Evolutionary conservation across 64 coral and sea anemone species (phyloP).

Genomic region (Hydrozoanthus tunicans): DNA sequence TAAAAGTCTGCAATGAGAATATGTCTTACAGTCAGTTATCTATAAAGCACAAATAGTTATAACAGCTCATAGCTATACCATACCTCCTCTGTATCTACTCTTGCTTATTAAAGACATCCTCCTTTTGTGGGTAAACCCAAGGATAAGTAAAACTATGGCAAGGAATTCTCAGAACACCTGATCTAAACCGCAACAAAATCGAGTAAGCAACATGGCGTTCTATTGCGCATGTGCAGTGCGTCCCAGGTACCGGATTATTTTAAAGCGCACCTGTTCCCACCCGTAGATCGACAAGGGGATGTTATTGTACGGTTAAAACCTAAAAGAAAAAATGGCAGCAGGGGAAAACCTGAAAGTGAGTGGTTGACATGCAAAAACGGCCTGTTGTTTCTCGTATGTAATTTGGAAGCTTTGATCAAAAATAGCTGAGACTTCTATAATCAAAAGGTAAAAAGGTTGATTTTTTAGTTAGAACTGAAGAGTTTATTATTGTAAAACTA

Average conservation of each 20-base stretch:
- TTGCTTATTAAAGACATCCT: constrained; percentile 18
- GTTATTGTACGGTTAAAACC: too few species aligned
- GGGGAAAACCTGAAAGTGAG: too few species aligned
- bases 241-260: not conserved
- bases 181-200: not conserved
- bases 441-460: too few species aligned
- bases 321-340: too few species aligned
- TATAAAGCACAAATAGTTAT: not conserved
- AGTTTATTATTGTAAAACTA: too few species aligned
- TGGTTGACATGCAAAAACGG: too few species aligned
- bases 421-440: too few species aligned
- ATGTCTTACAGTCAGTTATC: too few species aligned
- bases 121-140: not conserved
- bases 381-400: too few species aligned
- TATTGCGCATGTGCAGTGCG: constrained; percentile 13
- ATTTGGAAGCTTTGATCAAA: too few species aligned
- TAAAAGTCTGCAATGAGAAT: too few species aligned
- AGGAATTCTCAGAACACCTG: not conserved
- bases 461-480: too few species aligned
- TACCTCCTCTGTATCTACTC: constrained; percentile 38
- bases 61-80: not conserved
- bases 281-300: not conserved
- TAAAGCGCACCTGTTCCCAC: constrained; percentile 36
- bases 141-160: not conserved
- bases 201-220: not conserved